phyloP scores from a whole-genome alignment of 2,797 vertebrate species.

The Emys orbicularis region DNA sequence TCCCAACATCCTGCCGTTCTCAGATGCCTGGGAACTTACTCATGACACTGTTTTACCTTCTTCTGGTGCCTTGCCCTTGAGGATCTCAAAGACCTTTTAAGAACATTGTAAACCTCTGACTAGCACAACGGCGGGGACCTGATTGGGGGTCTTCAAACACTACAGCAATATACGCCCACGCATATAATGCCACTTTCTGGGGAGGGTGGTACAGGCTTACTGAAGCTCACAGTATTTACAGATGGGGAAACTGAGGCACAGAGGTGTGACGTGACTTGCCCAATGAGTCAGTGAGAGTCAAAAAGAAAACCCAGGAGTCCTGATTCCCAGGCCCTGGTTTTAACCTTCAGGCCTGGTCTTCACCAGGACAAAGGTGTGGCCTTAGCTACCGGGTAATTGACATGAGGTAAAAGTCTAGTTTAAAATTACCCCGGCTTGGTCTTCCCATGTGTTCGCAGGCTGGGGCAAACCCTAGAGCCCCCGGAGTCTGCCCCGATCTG shows the following conservation, averaged over 20 bases:
- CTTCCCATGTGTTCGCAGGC: neutral
- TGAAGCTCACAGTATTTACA: neutral
- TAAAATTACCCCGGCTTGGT: neutral
- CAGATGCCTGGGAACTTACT: neutral
- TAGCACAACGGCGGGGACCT: neutral
- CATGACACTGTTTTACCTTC: neutral
- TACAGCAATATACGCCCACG: neutral
- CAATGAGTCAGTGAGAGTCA: neutral
- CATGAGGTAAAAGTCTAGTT: neutral
- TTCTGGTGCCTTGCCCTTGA: neutral
- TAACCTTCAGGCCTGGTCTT: neutral
- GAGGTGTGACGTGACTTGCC: neutral
- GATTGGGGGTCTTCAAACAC: neutral
- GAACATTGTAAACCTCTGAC: neutral
- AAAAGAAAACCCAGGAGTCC: neutral
- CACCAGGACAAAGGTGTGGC: too few species aligned
- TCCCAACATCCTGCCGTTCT: neutral
- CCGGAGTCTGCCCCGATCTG: fast-evolving
- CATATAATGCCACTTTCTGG: neutral
- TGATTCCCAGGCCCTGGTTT: neutral
- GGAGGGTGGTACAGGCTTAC: too few species aligned
- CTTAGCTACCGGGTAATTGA: neutral
- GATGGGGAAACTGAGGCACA: slow-evolving; percentile 55
- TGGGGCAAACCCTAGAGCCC: neutral
- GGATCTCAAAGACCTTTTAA: neutral